Evolutionary conservation across 2,797 vertebrate genomes (phyloP).

Genomic region (Falco concolor): DNA sequence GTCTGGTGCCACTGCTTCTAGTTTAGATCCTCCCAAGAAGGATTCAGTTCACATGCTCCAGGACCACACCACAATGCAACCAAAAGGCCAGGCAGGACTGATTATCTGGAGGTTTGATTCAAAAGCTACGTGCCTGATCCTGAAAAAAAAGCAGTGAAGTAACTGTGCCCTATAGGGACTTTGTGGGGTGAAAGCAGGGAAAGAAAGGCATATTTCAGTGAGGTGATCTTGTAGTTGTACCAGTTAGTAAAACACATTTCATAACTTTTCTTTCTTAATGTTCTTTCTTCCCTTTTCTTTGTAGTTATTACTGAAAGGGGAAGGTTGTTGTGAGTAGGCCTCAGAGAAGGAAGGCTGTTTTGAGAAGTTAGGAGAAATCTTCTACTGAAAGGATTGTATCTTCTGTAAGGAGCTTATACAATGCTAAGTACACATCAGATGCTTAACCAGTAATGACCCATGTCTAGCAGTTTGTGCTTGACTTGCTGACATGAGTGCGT

Average conservation of each 20-base stretch:
- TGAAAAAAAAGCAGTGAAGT: neutral
- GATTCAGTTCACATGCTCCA: neutral
- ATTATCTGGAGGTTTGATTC: neutral
- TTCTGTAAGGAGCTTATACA: neutral
- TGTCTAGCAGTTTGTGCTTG: neutral
- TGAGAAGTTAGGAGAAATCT: conserved; percentile 37
- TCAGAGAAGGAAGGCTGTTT: conserved; percentile 24
- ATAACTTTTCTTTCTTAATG: neutral
- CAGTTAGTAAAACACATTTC: neutral
- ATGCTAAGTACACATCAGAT: neutral
- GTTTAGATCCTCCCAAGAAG: neutral
- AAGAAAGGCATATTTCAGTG: neutral
- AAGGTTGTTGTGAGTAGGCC: conserved; percentile 5
- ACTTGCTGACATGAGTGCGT: neutral
- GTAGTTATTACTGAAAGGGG: conserved; percentile 31
- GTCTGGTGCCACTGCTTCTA: neutral
- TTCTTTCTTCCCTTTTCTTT: conserved; percentile 51
- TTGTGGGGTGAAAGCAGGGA: neutral
- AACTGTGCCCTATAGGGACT: neutral
- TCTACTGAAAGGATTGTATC: neutral
- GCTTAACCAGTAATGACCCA: neutral
- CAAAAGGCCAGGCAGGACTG: neutral
- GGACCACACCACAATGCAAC: neutral
- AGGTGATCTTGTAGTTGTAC: neutral
- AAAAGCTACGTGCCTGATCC: neutral